Conservation (phyloP, 2,888 invertebrate genomes). For the Drosophila paramelanica region DNA sequence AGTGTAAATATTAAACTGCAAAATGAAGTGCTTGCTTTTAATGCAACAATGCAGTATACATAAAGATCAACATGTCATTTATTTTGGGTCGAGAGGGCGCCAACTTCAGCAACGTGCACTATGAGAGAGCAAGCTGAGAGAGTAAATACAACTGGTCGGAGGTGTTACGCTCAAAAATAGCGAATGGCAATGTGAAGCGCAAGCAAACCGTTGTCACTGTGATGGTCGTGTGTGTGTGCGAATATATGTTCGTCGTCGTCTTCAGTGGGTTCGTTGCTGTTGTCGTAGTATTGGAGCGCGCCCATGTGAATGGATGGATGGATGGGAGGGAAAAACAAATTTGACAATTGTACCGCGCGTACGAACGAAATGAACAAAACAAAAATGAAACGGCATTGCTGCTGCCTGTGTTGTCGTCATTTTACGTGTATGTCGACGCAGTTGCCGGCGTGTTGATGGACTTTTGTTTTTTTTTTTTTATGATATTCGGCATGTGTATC, state of each 20-base stretch:
- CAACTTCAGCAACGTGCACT: slow-evolving; percentile 32
- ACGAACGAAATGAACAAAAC: slow-evolving; percentile 82
- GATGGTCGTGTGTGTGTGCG: slow-evolving; percentile 20
- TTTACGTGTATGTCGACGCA: slow-evolving; percentile 32
- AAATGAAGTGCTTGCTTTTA: background rate
- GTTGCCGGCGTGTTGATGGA: slow-evolving; percentile 75
- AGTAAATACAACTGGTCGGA: slow-evolving; percentile 20
- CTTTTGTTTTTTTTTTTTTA: slow-evolving; percentile 54
- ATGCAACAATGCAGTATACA: background rate
- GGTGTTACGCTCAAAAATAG: slow-evolving; percentile 70
- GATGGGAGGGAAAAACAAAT: slow-evolving; percentile 72
- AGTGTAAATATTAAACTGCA: background rate
- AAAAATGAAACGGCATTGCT: slow-evolving; percentile 74
- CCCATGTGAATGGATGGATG: slow-evolving; percentile 76
- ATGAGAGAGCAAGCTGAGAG: slow-evolving; percentile 37
- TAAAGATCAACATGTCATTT: slow-evolving; percentile 25
- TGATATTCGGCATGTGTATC: slow-evolving; percentile 34
- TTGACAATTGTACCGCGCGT: slow-evolving; percentile 80
- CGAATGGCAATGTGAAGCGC: slow-evolving; percentile 72
- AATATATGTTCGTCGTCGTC: slow-evolving; percentile 30
- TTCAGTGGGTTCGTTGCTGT: slow-evolving; percentile 35
- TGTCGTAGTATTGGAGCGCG: slow-evolving; percentile 44
- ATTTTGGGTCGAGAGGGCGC: slow-evolving; percentile 15
- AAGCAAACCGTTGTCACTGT: slow-evolving; percentile 52
- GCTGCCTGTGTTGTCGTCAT: slow-evolving; percentile 29